Evolutionary conservation across 2,113 vertebrate genomes (phyloP), one percentile per base, ranked within the genome.

Genomic region (Tychaedon coryphoeus): DNA sequence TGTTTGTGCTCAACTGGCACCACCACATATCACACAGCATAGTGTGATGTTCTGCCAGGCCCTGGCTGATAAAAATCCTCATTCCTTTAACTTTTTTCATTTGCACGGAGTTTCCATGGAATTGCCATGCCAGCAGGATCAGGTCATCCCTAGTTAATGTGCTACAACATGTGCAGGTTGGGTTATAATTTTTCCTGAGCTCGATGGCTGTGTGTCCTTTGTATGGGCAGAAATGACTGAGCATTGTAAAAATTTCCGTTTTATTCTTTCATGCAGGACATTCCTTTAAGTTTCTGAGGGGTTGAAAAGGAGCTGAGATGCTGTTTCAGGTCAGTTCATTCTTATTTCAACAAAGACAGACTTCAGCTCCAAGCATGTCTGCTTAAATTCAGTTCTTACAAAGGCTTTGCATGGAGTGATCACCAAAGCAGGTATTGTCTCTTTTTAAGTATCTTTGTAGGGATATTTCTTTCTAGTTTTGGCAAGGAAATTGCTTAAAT

Each of bases 401-500:
- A 92, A 92, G 76, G 50, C 76, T 91, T 93, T 95, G 65, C 54
- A 69, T 42, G 73, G 53, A 74, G 45, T 56, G 51, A 91, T 87
- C 89, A 64, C 89, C 73, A 87, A 78, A 95, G 93, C 77, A 93
- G 36, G 57, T 71, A 95, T 92, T 97, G 94, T 95, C 76, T 87
- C 91, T 84, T 96, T 93, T 91, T 64, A 92, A 88, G 28, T 45
- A n/a, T 56, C 76, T 94, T 93, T 87, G 48, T 64, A 75, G 16
- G 48, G 73, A 56, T 81, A 81, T 81, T 89, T 87, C 80, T 78
- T 71, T 84, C 42, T 85, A 29, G 61, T 84, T 97, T 92, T 95
- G 91, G 89, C 89, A 93, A 85, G 53, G n/a, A 81, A 87, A 75
- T 95, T 77, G 86, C 77, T 93, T 78, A 75, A 91, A 85, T 56